phyloP scores from a whole-genome alignment of 2,888 invertebrate species.

The Trilocha varians region DNA sequence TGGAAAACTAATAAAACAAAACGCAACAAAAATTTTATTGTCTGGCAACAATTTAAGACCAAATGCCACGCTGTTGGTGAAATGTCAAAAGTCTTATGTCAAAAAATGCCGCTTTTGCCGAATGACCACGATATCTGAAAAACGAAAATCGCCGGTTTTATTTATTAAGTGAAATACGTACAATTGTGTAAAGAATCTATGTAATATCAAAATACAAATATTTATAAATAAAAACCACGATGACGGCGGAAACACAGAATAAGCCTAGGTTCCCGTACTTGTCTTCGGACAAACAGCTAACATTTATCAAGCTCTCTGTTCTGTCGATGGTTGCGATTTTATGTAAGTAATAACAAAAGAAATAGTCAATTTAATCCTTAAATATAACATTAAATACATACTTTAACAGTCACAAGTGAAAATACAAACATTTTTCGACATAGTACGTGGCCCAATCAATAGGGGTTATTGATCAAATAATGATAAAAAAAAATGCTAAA shows the following conservation, averaged over 20 bases:
- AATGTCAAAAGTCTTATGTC: slow-evolving; percentile 51
- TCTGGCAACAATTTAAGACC: slow-evolving; percentile 27
- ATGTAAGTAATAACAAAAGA: slow-evolving; percentile 78
- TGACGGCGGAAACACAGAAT: slow-evolving; percentile 53
- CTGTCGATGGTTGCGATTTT: slow-evolving; percentile 92
- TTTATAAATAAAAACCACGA: slow-evolving; percentile 25
- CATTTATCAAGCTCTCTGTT: slow-evolving; percentile 82
- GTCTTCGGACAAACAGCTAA: slow-evolving; percentile 67
- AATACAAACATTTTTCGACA: not conserved
- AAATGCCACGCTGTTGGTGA: slow-evolving; percentile 52
- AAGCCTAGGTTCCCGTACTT: slow-evolving; percentile 53
- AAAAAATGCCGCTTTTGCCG: too few relatives aligned
- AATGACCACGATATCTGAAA: slow-evolving; percentile 14
- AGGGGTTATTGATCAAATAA: not conserved
- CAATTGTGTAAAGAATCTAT: slow-evolving; percentile 20
- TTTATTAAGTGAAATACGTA: slow-evolving; percentile 20
- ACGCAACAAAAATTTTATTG: not conserved
- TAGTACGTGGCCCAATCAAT: not conserved
- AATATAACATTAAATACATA: not conserved
- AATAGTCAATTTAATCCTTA: slow-evolving; percentile 5
- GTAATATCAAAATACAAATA: slow-evolving; percentile 18
- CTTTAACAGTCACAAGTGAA: not conserved
- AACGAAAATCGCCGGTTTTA: slow-evolving; percentile 61
- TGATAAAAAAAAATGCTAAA: too few relatives aligned
- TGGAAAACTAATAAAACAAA: not conserved